These are phyloP conservation scores for Aethina tumida DNA, from an alignment of 1,140 invertebrate genomes.

Conservation along the genomic window DNA sequence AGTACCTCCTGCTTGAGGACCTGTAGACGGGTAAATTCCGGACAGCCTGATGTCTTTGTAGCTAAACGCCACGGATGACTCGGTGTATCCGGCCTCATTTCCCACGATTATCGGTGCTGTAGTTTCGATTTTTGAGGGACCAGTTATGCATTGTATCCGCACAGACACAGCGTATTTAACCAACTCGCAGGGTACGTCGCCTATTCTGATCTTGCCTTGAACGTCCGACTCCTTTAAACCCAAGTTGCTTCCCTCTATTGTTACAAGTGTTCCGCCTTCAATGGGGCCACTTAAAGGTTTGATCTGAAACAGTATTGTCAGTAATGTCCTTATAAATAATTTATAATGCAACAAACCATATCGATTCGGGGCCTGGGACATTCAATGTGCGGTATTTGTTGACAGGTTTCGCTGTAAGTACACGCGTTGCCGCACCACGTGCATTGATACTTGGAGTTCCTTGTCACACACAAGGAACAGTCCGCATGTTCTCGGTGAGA, in stretches of 20 bases:
- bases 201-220: slow-evolving; percentile 81
- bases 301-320: slow-evolving; percentile 62
- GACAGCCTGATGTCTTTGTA: slow-evolving; percentile 79
- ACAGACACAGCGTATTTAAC: slow-evolving; percentile 88
- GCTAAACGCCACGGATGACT: slow-evolving; percentile 80
- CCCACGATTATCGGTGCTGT: slow-evolving; percentile 77
- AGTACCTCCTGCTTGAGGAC: slow-evolving; percentile 90
- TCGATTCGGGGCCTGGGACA: slow-evolving; percentile 90
- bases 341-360: slow-evolving; percentile 47
- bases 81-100: slow-evolving; percentile 79
- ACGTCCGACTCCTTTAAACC: slow-evolving; percentile 87
- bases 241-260: slow-evolving; percentile 92
- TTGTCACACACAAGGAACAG: slow-evolving; percentile 86
- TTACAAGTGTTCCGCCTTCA: slow-evolving; percentile 91
- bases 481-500: slow-evolving; percentile 86
- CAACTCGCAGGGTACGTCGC: slow-evolving; percentile 77
- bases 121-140: slow-evolving; percentile 61
- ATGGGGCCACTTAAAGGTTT: slow-evolving; percentile 88
- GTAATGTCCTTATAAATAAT: slow-evolving; percentile 2
- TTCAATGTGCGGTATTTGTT: slow-evolving; percentile 59
- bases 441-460: slow-evolving; percentile 79
- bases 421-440: slow-evolving; percentile 87
- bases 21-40: slow-evolving; percentile 72
- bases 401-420: slow-evolving; percentile 72
- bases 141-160: slow-evolving; percentile 79